Conservation (phyloP, 2,888 invertebrate species). For the Stegophylla sp. region DNA sequence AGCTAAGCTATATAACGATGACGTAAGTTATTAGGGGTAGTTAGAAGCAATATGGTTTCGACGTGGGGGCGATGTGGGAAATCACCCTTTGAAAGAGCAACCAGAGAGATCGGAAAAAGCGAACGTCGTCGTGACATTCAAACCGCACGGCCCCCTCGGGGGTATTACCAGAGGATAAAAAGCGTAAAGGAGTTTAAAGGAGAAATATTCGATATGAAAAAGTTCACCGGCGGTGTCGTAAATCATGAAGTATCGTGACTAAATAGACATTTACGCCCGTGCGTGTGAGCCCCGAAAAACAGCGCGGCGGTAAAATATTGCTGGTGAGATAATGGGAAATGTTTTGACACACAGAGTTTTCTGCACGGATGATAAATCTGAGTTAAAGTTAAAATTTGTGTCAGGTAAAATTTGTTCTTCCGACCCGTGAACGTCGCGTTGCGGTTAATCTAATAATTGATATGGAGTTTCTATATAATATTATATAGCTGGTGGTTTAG, state of each 20-base stretch:
- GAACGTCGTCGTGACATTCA: conserved; percentile 48
- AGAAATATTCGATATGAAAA: conserved; percentile 48
- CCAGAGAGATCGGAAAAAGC: conserved; percentile 7
- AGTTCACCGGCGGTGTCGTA: conserved; percentile 48
- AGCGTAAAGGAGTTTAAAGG: conserved; percentile 38
- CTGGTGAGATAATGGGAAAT: conserved; percentile 55
- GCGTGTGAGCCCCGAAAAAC: conserved; percentile 33
- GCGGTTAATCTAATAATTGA: conserved; percentile 1
- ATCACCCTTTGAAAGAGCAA: not conserved
- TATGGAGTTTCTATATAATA: not conserved
- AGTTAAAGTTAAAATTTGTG: conserved; percentile 23
- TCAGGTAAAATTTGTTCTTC: conserved; percentile 31
- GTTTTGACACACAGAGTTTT: conserved; percentile 40
- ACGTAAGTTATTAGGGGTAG: not conserved
- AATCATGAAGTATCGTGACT: conserved; percentile 57
- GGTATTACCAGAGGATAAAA: conserved; percentile 43
- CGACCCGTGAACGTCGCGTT: no score
- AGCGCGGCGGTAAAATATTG: conserved; percentile 34
- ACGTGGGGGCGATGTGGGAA: not conserved
- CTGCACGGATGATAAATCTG: conserved; percentile 38
- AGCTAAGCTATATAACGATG: not conserved
- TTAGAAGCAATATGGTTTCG: conserved; percentile 28
- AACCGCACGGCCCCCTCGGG: conserved; percentile 15
- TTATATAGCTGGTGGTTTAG: no score
- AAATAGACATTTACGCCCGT: conserved; percentile 51